Conservation (phyloP, 2,888 invertebrate species). For the Metacarcinus magister region DNA sequence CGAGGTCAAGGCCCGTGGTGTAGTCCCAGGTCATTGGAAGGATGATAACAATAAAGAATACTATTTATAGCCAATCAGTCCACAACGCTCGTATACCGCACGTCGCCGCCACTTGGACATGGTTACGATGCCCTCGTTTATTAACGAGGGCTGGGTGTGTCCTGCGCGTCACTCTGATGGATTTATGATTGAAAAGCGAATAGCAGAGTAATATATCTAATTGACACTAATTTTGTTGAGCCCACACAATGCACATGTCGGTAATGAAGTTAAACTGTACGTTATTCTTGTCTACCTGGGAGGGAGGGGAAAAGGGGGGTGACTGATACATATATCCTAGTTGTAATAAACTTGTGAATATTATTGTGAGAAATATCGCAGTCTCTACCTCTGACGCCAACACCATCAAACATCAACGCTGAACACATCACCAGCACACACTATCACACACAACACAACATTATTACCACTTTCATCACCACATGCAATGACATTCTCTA, state of each 20-base stretch:
- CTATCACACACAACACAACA: neutral
- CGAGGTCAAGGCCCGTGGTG: neutral
- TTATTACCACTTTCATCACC: neutral
- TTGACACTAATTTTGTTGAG: conserved; percentile 16
- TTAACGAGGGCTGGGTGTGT: neutral
- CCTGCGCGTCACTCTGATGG: neutral
- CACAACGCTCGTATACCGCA: neutral
- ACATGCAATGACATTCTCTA: neutral
- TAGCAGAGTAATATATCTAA: neutral
- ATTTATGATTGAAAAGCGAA: neutral
- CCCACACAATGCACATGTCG: neutral
- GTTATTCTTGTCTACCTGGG: neutral
- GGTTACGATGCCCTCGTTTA: neutral
- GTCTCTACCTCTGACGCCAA: neutral
- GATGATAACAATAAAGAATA: neutral
- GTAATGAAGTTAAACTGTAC: conserved; percentile 26
- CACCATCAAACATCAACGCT: neutral
- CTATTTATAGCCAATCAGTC: neutral
- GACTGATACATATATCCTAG: neutral
- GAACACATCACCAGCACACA: neutral
- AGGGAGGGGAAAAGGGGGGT: neutral
- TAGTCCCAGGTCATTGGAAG: neutral
- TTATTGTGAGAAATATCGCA: neutral
- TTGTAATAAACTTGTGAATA: neutral
- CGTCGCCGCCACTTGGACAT: neutral